Evolutionary conservation across 2,888 invertebrate genomes (phyloP).

Genomic region (Andrena hattorfiana): DNA sequence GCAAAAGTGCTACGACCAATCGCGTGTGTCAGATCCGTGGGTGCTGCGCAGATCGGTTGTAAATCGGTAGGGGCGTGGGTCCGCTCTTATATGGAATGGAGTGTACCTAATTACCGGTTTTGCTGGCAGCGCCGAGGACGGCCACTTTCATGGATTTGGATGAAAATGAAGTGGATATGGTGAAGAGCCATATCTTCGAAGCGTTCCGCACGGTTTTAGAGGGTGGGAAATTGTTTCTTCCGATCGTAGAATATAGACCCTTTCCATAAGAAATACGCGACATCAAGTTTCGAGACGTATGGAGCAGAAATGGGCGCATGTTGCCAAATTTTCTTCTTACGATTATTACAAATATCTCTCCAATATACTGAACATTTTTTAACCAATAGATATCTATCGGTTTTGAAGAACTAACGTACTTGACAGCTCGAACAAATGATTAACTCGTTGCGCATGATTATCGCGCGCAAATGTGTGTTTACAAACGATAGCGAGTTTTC

Average conservation of each 20-base stretch:
- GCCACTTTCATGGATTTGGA: constrained; percentile 86
- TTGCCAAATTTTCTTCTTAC: background rate
- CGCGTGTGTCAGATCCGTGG: too few relatives aligned
- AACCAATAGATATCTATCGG: background rate
- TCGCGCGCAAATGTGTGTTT: background rate
- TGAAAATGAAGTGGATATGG: constrained; percentile 39
- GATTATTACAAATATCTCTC: background rate
- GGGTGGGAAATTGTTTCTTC: background rate
- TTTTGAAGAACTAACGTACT: background rate
- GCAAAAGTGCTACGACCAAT: too few relatives aligned
- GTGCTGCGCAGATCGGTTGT: too few relatives aligned
- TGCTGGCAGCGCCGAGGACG: constrained; percentile 86
- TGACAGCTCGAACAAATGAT: constrained; percentile 28
- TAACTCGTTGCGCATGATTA: background rate
- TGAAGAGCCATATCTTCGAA: constrained; percentile 17
- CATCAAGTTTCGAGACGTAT: background rate
- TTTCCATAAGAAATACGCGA: background rate
- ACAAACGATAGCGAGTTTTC: background rate
- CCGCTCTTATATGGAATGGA: too few relatives aligned
- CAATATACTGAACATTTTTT: constrained; percentile 15
- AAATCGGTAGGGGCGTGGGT: too few relatives aligned
- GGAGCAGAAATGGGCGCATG: constrained; percentile 25
- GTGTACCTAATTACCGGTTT: constrained; percentile 83
- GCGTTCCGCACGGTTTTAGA: too few relatives aligned
- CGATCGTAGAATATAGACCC: background rate